Evolutionary conservation across 2,797 vertebrate genomes (phyloP), one percentile per base, ranked within the genome.

Genomic region (Darevskia nairensis): DNA sequence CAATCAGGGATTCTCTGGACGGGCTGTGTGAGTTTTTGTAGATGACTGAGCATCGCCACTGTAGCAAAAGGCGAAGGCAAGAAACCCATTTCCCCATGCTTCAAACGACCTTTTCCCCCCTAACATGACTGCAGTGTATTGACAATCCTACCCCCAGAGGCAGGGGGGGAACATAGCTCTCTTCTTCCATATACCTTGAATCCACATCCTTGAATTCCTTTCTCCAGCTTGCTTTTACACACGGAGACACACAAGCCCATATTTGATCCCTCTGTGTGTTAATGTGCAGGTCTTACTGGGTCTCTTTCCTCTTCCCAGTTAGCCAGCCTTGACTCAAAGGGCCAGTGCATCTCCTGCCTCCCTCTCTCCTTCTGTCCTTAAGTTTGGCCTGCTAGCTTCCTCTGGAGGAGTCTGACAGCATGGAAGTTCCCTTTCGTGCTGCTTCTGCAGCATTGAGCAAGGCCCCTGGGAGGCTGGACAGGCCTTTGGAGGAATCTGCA

Each of bases 1-100:
- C 96, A 96, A 96, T 97, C 97, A 97, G 97, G 96, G 95, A 94
- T 95, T 84, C 46, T 94, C 92, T 94, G 88, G 83, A 86, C 88
- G 88, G 91, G 91, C 89, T 64, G 83, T 0, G 2, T 84, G 50
- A 55, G 76, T 72, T 80, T 79, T 61, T 80, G 55, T 89, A 82
- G 86, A 41, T 84, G 92, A 89, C 87, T 9, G 8, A 90, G 89
- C 0, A 6, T 94, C 89, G 92, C 91, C 94, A 92, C 55, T 89
- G 92, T 94, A 93, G 90, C 46, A 89, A 92, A 76, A 84, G 91
- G 87, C 85, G 11, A 3, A 81, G 89, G 75, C 1, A 29, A 13
- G 4, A 3, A 87, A 80, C 81, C 88, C 80, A n/a, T 81, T 87
- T 86, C 23, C 90, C 13, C 17, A 55, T 1, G n/a, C 83, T 90